These are phyloP conservation scores for Ceramica pisi DNA, from an alignment of 2,888 invertebrate genomes.

Conservation along the genomic window DNA sequence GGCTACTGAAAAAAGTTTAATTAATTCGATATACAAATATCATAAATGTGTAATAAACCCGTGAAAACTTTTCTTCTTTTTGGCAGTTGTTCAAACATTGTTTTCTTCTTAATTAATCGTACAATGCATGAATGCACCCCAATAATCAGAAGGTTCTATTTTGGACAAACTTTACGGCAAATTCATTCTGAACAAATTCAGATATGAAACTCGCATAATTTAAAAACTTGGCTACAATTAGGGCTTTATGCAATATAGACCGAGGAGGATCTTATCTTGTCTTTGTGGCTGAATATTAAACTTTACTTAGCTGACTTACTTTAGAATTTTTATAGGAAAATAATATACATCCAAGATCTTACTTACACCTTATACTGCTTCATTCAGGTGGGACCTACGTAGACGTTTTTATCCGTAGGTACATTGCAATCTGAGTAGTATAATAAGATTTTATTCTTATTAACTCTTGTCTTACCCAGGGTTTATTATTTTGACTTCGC, in stretches of 20 bases:
- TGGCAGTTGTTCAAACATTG: neutral
- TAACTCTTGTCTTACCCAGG: slow-evolving; percentile 6
- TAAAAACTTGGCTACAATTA: slow-evolving; percentile 43
- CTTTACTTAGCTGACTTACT: slow-evolving; percentile 32
- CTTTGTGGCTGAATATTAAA: slow-evolving; percentile 55
- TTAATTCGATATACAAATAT: slow-evolving; percentile 6
- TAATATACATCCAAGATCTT: neutral
- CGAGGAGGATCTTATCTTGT: slow-evolving; percentile 45
- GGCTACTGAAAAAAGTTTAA: slow-evolving; percentile 35
- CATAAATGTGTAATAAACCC: neutral
- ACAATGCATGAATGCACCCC: slow-evolving; percentile 10
- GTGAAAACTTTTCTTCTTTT: neutral
- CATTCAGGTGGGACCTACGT: slow-evolving; percentile 12
- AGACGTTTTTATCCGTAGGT: slow-evolving; percentile 14
- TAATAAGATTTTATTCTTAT: slow-evolving; percentile 9
- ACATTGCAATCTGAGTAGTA: slow-evolving; percentile 3
- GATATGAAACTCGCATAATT: slow-evolving; percentile 49
- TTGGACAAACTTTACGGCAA: slow-evolving; percentile 15
- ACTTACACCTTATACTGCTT: slow-evolving; percentile 8
- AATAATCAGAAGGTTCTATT: slow-evolving; percentile 1
- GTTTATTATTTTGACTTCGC: slow-evolving; percentile 25
- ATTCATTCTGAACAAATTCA: slow-evolving; percentile 50
- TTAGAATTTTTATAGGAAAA: slow-evolving; percentile 21
- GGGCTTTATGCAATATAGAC: slow-evolving; percentile 44
- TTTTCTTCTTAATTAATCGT: neutral